A percentile compares a stretch with the other conserved stretches of the same genome.
Conservation (phyloP, 2,797 vertebrate genomes). For the Rhyacichthys aspro region DNA sequence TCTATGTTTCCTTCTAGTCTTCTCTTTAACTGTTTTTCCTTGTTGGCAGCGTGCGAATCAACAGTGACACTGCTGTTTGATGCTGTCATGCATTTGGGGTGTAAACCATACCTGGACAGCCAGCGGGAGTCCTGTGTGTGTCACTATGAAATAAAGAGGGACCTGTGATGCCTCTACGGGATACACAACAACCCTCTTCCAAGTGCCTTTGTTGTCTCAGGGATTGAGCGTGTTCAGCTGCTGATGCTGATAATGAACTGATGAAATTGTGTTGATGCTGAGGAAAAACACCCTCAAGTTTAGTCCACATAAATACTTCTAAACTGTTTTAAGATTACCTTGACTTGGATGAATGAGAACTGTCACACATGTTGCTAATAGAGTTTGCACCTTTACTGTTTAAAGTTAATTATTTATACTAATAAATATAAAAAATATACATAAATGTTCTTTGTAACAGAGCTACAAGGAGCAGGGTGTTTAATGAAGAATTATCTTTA, state of each 20-base stretch:
- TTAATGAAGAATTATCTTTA: no score
- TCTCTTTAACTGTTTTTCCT: slow-evolving; percentile 3
- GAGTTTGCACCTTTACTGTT: no score
- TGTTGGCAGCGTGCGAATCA: slow-evolving; percentile 89
- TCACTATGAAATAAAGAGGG: slow-evolving; percentile 86
- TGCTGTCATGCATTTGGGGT: slow-evolving; percentile 94
- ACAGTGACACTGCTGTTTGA: slow-evolving; percentile 92
- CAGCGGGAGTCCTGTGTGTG: slow-evolving; percentile 92
- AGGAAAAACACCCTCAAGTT: no score
- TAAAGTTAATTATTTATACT: no score
- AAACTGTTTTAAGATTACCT: no score
- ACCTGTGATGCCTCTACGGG: slow-evolving; percentile 80
- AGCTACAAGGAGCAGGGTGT: no score
- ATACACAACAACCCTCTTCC: slow-evolving; percentile 3
- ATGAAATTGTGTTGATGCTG: no score
- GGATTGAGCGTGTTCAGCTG: slow-evolving; percentile 19
- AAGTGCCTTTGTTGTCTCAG: slow-evolving; percentile 35
- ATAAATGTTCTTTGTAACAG: no score
- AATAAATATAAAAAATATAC: no score
- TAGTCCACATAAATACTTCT: no score
- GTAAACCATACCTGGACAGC: slow-evolving; percentile 97
- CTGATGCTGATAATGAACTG: background rate
- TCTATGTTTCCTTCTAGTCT: background rate
- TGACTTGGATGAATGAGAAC: no score
- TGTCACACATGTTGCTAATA: no score